Evolutionary conservation across 92 coral and sea anemone genomes (phyloP), one percentile per base, ranked within the genome.

Genomic region (Heteractis magnifica): DNA sequence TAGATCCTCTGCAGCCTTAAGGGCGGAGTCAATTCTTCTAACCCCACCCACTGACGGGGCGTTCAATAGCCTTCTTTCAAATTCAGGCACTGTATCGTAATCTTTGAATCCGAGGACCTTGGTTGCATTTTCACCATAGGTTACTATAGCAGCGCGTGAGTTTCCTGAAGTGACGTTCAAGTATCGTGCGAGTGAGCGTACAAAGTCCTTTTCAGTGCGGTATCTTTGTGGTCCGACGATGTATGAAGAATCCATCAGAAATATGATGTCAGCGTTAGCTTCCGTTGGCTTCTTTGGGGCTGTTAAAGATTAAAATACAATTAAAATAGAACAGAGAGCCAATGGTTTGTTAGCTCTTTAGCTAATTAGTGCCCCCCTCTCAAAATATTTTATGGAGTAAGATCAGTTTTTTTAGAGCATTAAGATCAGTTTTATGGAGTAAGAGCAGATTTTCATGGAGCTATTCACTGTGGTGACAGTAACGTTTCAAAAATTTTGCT

Each of bases 181-280:
- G n/a, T 88, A 88, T 26, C 90, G 73, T 13, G 92, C 97, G 14
- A 95, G 82, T 6, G 72, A 71, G 19, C 91, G 94, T 10, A 92
- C 90, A 76, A 95, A 92, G 23, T 82, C 52, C 62, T 91, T 91
- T 83, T 93, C 89, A 13, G 78, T 82, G 15, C 23, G 53, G 26
- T 79, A 93, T n/a, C 90, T 86, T 4, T 88, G 88, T 62, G 59
- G 84, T 5, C 86, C 85, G 58, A 92, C 94, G 76, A 84, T 83
- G 48, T 81, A 77, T n/a, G 98, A 95, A 3, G 95, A 90, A 85
- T 95, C 98, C 87, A 93, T 79, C 8, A 95, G 82, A 74, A 95
- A 94, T 51, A 95, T 64, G 8, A 95, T 79, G 51, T 95, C 98
- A 41, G 97, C 81, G 34, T 52, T 64, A 1, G 83, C 75, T 23